Conservation (phyloP, 2,888 invertebrate species). For the Cephalotes varians region DNA sequence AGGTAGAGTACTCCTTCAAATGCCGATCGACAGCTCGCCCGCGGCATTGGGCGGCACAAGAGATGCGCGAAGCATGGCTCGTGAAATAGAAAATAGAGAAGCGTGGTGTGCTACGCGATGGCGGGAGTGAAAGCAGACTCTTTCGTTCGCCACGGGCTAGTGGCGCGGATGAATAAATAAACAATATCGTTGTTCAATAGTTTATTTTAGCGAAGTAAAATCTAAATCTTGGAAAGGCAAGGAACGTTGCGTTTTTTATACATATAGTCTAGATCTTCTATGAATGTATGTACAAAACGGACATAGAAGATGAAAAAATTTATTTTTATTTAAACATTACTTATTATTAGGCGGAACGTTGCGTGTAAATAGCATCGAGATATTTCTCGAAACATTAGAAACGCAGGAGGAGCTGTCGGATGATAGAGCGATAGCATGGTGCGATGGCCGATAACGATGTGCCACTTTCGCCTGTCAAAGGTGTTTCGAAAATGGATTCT, state of each 20-base stretch:
- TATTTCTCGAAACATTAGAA: constrained; percentile 34
- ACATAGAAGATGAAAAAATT: neutral
- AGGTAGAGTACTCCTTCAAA: constrained; percentile 10
- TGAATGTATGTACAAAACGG: neutral
- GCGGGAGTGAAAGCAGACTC: constrained; percentile 63
- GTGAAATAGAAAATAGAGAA: constrained; percentile 67
- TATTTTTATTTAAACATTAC: neutral
- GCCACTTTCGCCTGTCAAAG: constrained; percentile 43
- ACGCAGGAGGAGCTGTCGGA: neutral
- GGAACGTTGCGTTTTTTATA: neutral
- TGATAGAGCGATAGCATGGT: constrained; percentile 2
- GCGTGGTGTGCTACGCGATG: constrained; percentile 10
- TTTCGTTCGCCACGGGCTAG: constrained; percentile 49
- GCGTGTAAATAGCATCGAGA: neutral
- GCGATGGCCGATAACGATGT: constrained; percentile 30
- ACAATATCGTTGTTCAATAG: neutral
- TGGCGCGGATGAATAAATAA: constrained; percentile 20
- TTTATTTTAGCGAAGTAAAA: neutral
- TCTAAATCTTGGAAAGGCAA: neutral
- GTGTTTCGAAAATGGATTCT: constrained; percentile 53
- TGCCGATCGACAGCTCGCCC: constrained; percentile 49
- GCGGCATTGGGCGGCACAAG: constrained; percentile 57
- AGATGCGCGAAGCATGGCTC: constrained; percentile 26
- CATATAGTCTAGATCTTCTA: neutral
- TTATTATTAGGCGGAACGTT: neutral